These are phyloP conservation scores for Alca torda DNA, from an alignment of 2,797 vertebrate genomes.

Conservation along the genomic window DNA sequence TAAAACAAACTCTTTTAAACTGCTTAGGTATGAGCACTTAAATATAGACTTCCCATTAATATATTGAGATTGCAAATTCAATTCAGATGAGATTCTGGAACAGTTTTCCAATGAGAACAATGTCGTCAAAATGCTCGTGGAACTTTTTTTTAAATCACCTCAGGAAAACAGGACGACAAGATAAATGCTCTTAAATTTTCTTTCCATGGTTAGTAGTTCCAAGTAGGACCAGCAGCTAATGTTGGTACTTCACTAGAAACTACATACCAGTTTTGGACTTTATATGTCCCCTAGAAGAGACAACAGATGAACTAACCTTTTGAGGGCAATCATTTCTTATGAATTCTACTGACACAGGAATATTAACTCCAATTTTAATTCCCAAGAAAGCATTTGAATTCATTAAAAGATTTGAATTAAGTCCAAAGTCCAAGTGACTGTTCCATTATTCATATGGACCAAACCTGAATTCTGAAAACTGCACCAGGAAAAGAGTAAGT, in stretches of 20 bases:
- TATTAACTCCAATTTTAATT: background rate
- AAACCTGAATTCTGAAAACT: background rate
- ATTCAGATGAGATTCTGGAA: background rate
- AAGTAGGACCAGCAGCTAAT: background rate
- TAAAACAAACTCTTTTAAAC: background rate
- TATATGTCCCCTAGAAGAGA: background rate
- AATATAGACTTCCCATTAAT: background rate
- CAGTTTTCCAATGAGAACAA: background rate
- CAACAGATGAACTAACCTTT: background rate
- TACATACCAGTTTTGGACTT: background rate
- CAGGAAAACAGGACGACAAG: background rate
- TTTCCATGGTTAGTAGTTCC: background rate
- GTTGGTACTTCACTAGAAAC: background rate
- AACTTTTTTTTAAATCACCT: background rate
- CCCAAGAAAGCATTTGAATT: background rate
- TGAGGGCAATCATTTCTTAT: background rate
- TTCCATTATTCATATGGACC: background rate
- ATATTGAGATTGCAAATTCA: background rate
- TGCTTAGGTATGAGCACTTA: background rate
- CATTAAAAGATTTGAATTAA: background rate
- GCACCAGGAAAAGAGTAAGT: background rate
- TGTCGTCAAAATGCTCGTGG: background rate
- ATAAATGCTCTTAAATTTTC: background rate
- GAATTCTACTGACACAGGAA: background rate
- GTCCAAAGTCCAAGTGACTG: background rate